Evolutionary conservation across 2,797 vertebrate species (phyloP).

Genomic region (Melanotaenia maccullochi): DNA sequence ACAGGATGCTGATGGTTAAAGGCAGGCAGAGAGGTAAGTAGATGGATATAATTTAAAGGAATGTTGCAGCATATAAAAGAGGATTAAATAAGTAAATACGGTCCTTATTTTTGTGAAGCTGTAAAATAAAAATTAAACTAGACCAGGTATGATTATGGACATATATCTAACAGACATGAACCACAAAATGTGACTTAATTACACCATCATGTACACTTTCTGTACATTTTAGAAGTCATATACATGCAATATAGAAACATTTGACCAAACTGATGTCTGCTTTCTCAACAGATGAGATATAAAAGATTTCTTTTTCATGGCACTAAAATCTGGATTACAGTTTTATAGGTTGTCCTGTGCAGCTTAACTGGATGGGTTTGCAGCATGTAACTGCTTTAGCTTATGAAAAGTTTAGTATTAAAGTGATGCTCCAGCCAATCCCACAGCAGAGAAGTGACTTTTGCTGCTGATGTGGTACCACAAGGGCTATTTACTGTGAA

Average conservation of each 20-base stretch:
- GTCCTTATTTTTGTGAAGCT: not conserved
- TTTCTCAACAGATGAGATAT: not conserved
- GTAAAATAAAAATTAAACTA: not conserved
- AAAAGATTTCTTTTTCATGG: not conserved
- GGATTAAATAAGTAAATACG: not conserved
- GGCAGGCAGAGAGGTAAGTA: constrained; percentile 49
- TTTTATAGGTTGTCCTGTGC: not conserved
- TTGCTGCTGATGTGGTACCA: not conserved
- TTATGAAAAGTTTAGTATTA: not conserved
- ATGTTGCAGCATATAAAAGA: constrained; percentile 11
- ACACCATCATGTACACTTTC: not conserved
- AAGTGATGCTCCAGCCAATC: constrained; percentile 8
- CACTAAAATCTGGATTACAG: not conserved
- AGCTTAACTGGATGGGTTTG: not conserved
- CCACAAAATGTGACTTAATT: not conserved
- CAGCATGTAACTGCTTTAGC: constrained; percentile 2
- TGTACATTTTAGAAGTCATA: not conserved
- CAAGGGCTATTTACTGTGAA: constrained; percentile 2
- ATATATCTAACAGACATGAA: too few species aligned
- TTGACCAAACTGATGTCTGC: not conserved
- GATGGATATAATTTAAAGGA: not conserved
- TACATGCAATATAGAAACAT: not conserved
- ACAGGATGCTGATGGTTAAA: constrained; percentile 42
- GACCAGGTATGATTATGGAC: not conserved
- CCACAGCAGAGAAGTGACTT: constrained; percentile 14